Evolutionary conservation across 2,113 vertebrate species (phyloP), one percentile per base, ranked within the genome.

Genomic region (Psammodynastes pulverulentus): DNA sequence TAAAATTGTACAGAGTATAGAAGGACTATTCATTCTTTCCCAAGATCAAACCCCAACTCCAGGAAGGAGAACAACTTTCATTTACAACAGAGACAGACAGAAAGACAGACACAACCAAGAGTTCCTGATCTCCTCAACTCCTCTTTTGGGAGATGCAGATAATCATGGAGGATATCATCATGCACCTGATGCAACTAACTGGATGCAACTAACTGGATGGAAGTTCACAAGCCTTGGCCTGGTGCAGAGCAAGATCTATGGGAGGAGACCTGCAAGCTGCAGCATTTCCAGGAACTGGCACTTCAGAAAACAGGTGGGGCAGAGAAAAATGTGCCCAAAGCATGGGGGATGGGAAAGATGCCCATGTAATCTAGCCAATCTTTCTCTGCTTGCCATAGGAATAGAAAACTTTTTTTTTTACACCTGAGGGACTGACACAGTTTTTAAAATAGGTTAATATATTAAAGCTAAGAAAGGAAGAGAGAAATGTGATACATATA

Each of bases 271-370:
- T 85, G 9, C 79, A 39, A 53, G 56, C 58, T 67, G 49, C 79
- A 89, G 53, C 88, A 86, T 87, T 39, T 90, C 89, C 56, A 87
- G 56, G 85, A 86, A 87, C 85, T 79, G 89, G 39, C 92, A 90
- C 49, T 45, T 12, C 6, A 72, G 48, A 88, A 23, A 87, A 52
- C 10, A 84, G 49, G 34, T 52, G 56, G 89, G 54, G 84, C 48
- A 51, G 46, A 86, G 79, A 89, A 92, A 85, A 89, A 92, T 90
- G 49, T 90, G 88, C 84, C 54, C 79, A 89, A 79, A 62, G 85
- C 85, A 52, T 17, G 86, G 39, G n/a, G 85, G 56, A 54, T 29
- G 62, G 89, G 89, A 87, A 72, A 87, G 8, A 43, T 56, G 58
- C 92, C 89, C 51, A 54, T 9, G 21, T 54, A 72, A 90, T n/a